Conservation (phyloP, 2,888 invertebrate species). For the Leucophenga montana region DNA sequence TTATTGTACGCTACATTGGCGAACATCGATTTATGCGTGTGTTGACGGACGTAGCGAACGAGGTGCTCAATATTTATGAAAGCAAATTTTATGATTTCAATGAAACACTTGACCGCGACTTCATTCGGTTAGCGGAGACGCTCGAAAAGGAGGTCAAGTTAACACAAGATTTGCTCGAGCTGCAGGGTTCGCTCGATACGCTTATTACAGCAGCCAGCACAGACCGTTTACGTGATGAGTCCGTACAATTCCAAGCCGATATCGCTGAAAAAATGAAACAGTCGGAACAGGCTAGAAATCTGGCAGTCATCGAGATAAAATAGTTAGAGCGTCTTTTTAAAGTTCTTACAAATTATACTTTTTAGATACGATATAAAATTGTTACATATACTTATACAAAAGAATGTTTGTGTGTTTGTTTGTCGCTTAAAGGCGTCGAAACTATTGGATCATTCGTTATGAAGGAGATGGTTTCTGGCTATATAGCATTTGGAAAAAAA, state of each 20-base stretch:
- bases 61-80: slow-evolving; percentile 84
- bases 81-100: slow-evolving; percentile 78
- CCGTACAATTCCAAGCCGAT: slow-evolving; percentile 39
- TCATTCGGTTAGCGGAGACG: slow-evolving; percentile 77
- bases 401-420: too few relatives aligned
- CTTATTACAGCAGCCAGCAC: slow-evolving; percentile 78
- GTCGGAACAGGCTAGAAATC: slow-evolving; percentile 63
- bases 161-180: slow-evolving; percentile 77
- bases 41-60: slow-evolving; percentile 82
- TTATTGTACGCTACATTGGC: slow-evolving; percentile 83
- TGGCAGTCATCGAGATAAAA: slow-evolving; percentile 55
- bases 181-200: slow-evolving; percentile 82
- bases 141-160: slow-evolving; percentile 81
- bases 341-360: too few relatives aligned
- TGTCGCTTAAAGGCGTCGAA: too few relatives aligned
- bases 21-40: slow-evolving; percentile 83
- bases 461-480: too few relatives aligned
- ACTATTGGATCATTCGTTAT: too few relatives aligned
- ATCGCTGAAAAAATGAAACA: slow-evolving; percentile 54
- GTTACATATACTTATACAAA: too few relatives aligned
- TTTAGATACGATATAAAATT: too few relatives aligned
- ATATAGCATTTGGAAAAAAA: too few relatives aligned
- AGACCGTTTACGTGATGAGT: slow-evolving; percentile 70
- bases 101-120: slow-evolving; percentile 77
- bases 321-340: slow-evolving; percentile 32